Base-by-base conservation (phyloP, 2,888 invertebrate species). In the Oasisia sp. region DNA sequence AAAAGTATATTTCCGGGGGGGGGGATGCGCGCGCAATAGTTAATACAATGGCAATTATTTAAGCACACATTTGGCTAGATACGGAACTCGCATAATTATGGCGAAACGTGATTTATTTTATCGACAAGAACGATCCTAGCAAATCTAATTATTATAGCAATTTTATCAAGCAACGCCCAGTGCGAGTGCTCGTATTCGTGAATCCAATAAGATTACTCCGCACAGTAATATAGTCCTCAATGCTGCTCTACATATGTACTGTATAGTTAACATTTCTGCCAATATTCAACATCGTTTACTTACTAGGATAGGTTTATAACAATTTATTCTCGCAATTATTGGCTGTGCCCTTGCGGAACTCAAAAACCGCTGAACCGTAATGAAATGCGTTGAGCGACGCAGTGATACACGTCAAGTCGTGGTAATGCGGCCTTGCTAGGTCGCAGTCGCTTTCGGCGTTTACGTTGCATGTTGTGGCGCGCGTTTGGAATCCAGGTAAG, bases 281-380 rank as follows among this genome's bases (percentile, higher is more conserved):
- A 27, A 19, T 74, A 19, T 74, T 74, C 19, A 27, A 74, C 74
- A 74, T 74, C 74, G 74, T 74, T 74, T 19, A 74, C 27, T 74
- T 74, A 19, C 27, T n/a, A 27, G 27, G 27, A 74, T n/a, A 74
- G n/a, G 19, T 27, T n/a, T n/a, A 74, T n/a, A 74, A 74, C 27
- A 74, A 27, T 50, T 27, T 7, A 0, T 74, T 74, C 27, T n/a
- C 74, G 74, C 27, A 19, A 27, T 5, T 27, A 74, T 1, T 74
- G 3, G n/a, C 4, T 1, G 74, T 27, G 74, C 74, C 7, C n/a
- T 74, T 74, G 74, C 27, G 5, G 74, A 74, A 74, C 27, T 74
- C 19, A 74, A 74, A 74, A 74, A 74, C 74, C 74, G 27, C 74
- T 74, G 74, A 74, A 74, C 74, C 74, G 74, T 74, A 74, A 74